These are phyloP conservation scores for Steatornis caripensis DNA, from an alignment of 2,113 vertebrate species.

Conservation along the genomic window DNA sequence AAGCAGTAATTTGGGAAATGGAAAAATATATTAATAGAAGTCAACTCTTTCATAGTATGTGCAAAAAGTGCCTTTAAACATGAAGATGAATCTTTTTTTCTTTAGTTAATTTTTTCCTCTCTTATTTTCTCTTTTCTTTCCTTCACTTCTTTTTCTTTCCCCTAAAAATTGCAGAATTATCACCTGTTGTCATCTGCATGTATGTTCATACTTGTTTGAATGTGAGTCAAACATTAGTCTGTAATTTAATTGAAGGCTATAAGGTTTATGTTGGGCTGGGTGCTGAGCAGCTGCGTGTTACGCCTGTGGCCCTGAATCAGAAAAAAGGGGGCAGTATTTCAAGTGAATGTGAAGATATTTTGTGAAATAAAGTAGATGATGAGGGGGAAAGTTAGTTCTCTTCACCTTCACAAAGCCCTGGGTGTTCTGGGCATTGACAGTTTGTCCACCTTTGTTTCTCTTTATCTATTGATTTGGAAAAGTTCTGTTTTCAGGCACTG, in stretches of 20 bases:
- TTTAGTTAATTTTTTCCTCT: neutral
- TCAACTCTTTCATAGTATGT: neutral
- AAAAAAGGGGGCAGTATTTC: neutral
- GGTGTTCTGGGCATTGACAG: neutral
- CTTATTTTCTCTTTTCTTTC: neutral
- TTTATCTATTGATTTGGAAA: neutral
- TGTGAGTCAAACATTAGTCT: conserved; percentile 34
- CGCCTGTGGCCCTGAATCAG: neutral
- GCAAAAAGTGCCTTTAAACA: conserved; percentile 25
- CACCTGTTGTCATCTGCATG: conserved; percentile 33
- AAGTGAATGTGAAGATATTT: neutral
- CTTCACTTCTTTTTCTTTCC: neutral
- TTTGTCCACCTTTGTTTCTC: neutral
- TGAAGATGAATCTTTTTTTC: neutral
- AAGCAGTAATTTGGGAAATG: neutral
- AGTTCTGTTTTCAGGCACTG: neutral
- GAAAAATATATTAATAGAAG: conserved; percentile 14
- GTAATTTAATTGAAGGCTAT: conserved; percentile 22
- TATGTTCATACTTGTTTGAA: conserved; percentile 50
- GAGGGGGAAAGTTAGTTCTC: neutral
- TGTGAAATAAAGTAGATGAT: neutral
- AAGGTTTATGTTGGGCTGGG: neutral
- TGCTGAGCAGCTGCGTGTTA: neutral
- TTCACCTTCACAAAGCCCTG: neutral
- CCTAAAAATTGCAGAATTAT: conserved; percentile 42